Conservation (phyloP, 2,888 invertebrate species). For the Nymphalis polychloros region DNA sequence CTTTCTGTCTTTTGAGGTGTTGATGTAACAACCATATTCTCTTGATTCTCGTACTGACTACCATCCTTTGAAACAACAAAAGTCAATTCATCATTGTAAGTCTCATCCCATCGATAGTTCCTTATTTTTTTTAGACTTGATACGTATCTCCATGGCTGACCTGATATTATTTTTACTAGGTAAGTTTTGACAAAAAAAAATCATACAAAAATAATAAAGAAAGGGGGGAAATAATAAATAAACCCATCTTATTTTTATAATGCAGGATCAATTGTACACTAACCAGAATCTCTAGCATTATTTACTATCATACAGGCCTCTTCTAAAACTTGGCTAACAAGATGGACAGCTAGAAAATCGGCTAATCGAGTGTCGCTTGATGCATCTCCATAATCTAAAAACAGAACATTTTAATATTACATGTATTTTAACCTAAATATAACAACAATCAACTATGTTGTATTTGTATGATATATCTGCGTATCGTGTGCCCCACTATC, state of each 20-base stretch:
- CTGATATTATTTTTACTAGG: conserved; percentile 39
- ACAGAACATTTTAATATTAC: neutral
- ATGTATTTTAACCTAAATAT: no score
- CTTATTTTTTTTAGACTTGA: conserved; percentile 51
- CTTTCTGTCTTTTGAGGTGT: conserved; percentile 64
- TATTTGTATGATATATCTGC: no score
- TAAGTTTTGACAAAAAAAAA: neutral
- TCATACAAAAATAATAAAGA: neutral
- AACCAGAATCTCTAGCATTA: conserved; percentile 61
- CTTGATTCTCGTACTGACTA: conserved; percentile 46
- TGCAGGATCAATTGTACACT: neutral
- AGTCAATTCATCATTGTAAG: conserved; percentile 47
- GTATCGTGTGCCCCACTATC: no score
- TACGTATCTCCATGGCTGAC: conserved; percentile 57
- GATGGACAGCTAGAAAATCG: conserved; percentile 59
- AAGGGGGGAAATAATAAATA: neutral
- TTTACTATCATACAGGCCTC: conserved; percentile 67
- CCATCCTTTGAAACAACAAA: conserved; percentile 49
- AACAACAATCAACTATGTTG: neutral
- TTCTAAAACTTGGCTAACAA: conserved; percentile 68
- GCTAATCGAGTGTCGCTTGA: conserved; percentile 51
- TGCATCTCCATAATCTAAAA: conserved; percentile 50
- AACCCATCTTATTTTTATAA: no score
- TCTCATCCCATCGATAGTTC: conserved; percentile 43
- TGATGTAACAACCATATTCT: conserved; percentile 61